Evolutionary conservation across 2,113 vertebrate species (phyloP), one percentile per base, ranked within the genome.

Genomic region (Fulica atra): DNA sequence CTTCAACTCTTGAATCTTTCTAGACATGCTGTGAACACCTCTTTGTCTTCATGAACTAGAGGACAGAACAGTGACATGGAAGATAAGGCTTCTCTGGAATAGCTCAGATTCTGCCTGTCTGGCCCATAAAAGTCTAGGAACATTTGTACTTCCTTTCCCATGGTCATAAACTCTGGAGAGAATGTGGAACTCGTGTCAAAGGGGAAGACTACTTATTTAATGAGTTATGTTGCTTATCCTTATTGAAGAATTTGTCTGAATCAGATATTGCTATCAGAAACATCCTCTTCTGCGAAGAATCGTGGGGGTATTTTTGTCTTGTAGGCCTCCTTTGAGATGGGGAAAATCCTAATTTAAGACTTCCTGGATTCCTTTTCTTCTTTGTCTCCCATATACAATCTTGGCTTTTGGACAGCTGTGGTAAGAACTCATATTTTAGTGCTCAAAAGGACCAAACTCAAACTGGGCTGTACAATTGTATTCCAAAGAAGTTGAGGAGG

Each of bases 141-240:
- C 68, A 88, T 86, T 77, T 76, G 51, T 77, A 87, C 86, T 97
- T 97, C 95, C 93, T 96, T 97, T 97, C 94, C 95, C 92, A 96
- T 96, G 85, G 92, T 82, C 94, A 95, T 97, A 96, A 97, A 93
- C 89, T 88, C 87, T 92, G 85, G 74, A 92, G 76, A 92, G 82
- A 93, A 97, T 93, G 92, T 95, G 76, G 79, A 96, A 80, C 50
- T 86, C 81, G 76, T 95, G 93, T 94, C 94, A 89, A 91, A 94
- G 79, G 56, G 81, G 81, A 91, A 89, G 61, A 84, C 70, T 87
- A 92, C 61, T 95, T 87, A 82, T 65, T 94, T 86, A 65, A 83
- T 89, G 79, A 95, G 38, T 95, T 93, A 96, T 96, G 94, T 66
- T 95, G 74, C 95, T 96, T 97, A 94, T 91, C 84, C 87, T 86